Evolutionary conservation across 2,113 vertebrate species (phyloP), one percentile per base, ranked within the genome.

Genomic region (Sisor rabdophorus): DNA sequence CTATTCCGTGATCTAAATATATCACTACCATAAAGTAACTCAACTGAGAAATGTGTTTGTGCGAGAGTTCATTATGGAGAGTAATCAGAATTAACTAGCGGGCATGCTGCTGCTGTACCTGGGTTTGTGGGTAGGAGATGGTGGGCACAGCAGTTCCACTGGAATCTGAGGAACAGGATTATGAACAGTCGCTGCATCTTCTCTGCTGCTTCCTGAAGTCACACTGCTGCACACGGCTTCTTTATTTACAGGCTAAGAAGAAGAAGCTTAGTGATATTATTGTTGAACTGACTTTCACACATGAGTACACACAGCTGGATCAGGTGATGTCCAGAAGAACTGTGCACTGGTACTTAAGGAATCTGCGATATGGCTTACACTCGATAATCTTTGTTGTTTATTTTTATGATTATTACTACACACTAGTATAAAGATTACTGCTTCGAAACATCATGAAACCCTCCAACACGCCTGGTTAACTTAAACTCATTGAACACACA

Each of bases 191-290:
- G 44, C 71, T 19, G 55, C 20, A 1, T 60, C 47, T 75, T 80
- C 83, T 80, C 77, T 84, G 71, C 78, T 26, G 71, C 71, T 67
- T 76, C 58, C 83, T 75, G 75, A 82, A 73, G 72, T 77, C 75
- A 81, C 53, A 32, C 71, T 71, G 71, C 71, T 80, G 65, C 65
- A 65, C 65, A 72, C 44, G 55, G 76, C 47, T 30, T 84, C 83
- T 55, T 84, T 84, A 74, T 73, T 84, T 68, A 84, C 40, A 65
- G 77, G 59, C 83, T 84, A 47, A 82, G 52, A 82, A 78, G 61
- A 71, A 71, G 32, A 20, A 64, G 36, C 64, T 40, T 6, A 48
- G 73, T 79, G 4, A 77, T 76, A 70, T 68, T 32, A 61, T 50
- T 60, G 19, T 10, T 9, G 54, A 73, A 69, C 40, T n/a, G 71